Conservation (phyloP, 2,888 invertebrate species). For the Hirudinaria manillensis region DNA sequence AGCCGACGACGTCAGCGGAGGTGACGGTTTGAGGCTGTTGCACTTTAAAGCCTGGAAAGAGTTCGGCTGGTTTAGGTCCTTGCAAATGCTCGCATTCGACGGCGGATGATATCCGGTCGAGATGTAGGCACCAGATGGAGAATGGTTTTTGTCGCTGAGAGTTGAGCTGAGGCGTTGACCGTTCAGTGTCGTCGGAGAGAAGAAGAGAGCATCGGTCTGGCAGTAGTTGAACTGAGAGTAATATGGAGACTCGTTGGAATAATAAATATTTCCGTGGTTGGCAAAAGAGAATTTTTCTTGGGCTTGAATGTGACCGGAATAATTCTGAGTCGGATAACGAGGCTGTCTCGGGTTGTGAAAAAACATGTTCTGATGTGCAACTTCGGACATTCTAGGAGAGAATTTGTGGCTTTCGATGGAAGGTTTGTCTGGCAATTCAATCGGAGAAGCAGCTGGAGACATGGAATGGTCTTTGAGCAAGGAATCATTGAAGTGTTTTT, state of each 20-base stretch:
- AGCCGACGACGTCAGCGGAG: background rate
- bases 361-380: slow-evolving; percentile 10
- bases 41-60: background rate
- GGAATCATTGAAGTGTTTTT: slow-evolving; percentile 13
- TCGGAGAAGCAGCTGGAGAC: background rate
- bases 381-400: slow-evolving; percentile 4
- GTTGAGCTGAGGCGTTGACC: slow-evolving; percentile 7
- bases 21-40: slow-evolving; percentile 25
- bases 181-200: slow-evolving; percentile 17
- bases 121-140: slow-evolving; percentile 11
- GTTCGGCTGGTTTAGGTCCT: slow-evolving; percentile 1
- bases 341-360: background rate
- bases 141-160: slow-evolving; percentile 10
- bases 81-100: background rate
- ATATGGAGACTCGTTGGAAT: slow-evolving; percentile 21
- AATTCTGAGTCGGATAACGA: slow-evolving; percentile 13
- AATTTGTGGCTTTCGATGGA: background rate
- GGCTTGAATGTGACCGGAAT: background rate
- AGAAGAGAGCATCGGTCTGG: slow-evolving; percentile 22
- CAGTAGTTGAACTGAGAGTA: slow-evolving; percentile 24
- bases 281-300: background rate
- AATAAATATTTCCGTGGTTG: slow-evolving; percentile 5
- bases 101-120: slow-evolving; percentile 10
- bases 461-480: slow-evolving; percentile 4
- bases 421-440: background rate